Conservation (phyloP, 2,888 invertebrate species). For the Penaeus monodon region DNA sequence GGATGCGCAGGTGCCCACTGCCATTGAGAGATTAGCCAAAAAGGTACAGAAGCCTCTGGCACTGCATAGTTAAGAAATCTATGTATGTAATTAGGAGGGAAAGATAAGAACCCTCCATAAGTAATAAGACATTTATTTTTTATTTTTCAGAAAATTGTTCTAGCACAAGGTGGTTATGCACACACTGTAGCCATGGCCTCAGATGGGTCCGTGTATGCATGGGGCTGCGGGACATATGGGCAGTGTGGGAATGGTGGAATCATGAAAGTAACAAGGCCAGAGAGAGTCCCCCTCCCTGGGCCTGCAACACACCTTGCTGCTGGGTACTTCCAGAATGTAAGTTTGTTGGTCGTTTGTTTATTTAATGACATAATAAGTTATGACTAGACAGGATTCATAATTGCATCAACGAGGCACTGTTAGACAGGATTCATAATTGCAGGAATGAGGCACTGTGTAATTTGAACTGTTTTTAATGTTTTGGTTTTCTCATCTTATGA, state of each 20-base stretch:
- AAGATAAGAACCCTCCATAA: too few species aligned
- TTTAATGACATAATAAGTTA: background rate
- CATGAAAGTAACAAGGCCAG: slow-evolving; percentile 70
- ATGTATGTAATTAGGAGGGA: background rate
- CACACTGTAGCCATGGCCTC: slow-evolving; percentile 80
- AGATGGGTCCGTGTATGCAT: slow-evolving; percentile 79
- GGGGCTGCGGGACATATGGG: slow-evolving; percentile 80
- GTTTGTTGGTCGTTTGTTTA: slow-evolving; percentile 66
- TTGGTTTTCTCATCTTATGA: background rate
- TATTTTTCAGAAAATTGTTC: slow-evolving; percentile 69
- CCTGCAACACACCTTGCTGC: slow-evolving; percentile 74
- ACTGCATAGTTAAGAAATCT: background rate
- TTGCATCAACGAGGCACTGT: too few species aligned
- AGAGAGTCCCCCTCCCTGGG: slow-evolving; percentile 74
- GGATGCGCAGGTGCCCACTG: slow-evolving; percentile 75
- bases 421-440: too few species aligned
- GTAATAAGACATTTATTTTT: too few species aligned
- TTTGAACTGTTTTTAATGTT: too few species aligned
- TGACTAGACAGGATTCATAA: background rate
- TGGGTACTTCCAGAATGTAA: slow-evolving; percentile 84
- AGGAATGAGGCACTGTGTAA: too few species aligned
- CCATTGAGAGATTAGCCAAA: slow-evolving; percentile 71
- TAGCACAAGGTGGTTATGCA: slow-evolving; percentile 78
- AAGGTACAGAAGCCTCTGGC: slow-evolving; percentile 68
- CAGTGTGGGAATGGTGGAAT: slow-evolving; percentile 76